Conservation (phyloP, 2,113 vertebrate genomes). For the Toxotes chatareus region DNA sequence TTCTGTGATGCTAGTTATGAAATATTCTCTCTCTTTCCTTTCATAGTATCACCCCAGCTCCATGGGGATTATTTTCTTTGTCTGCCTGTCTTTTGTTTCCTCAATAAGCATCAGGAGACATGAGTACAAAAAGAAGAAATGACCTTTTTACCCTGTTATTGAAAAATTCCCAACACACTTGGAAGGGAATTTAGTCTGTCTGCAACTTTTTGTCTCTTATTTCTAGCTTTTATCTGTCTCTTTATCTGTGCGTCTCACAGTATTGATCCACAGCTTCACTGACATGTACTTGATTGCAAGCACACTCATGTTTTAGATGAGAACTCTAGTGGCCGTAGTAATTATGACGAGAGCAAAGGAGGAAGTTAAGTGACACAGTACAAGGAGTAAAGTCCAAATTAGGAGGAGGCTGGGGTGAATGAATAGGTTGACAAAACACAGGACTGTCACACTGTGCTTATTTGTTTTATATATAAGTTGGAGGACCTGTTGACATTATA, state of each 20-base stretch:
- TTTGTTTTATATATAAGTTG: background rate
- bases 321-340: background rate
- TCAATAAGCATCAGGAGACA: slow-evolving; percentile 41
- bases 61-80: slow-evolving; percentile 39
- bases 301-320: too few relatives aligned
- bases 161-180: slow-evolving; percentile 10
- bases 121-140: slow-evolving; percentile 45
- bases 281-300: background rate
- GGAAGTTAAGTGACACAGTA: too few relatives aligned
- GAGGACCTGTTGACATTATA: too few relatives aligned
- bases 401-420: too few relatives aligned
- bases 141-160: slow-evolving; percentile 46
- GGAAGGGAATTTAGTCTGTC: background rate
- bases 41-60: slow-evolving; percentile 8
- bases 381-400: too few relatives aligned
- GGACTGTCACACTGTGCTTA: background rate
- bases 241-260: background rate
- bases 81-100: slow-evolving; percentile 57
- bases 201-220: slow-evolving; percentile 1
- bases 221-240: background rate
- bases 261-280: slow-evolving; percentile 11
- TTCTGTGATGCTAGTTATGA: slow-evolving; percentile 13
- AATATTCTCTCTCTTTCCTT: slow-evolving; percentile 15
- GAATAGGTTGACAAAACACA: too few relatives aligned
- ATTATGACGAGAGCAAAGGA: background rate